Conservation (phyloP, 2,113 vertebrate genomes). For the Melanotaenia duboulayi region DNA sequence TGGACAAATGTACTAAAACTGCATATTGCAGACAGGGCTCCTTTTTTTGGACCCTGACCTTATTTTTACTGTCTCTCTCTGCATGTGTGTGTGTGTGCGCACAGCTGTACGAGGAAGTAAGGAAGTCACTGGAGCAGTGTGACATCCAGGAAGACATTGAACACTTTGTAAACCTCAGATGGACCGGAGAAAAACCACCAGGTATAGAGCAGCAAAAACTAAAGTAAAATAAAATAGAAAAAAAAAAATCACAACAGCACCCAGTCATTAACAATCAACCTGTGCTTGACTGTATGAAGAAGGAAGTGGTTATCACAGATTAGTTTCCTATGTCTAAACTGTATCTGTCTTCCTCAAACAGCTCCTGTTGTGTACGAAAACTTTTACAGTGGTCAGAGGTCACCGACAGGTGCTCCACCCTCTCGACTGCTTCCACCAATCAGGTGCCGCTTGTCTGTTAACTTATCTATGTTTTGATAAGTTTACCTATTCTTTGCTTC, state of each 20-base stretch:
- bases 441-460: conserved; percentile 57
- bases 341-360: conserved; percentile 48
- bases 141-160: conserved; percentile 91
- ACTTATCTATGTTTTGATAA: neutral
- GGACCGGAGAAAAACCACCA: conserved; percentile 88
- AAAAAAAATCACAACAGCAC: neutral
- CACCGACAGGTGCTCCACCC: conserved; percentile 45
- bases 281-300: neutral
- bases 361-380: conserved; percentile 92
- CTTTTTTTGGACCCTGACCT: neutral
- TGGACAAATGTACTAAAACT: too few species aligned
- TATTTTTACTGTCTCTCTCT: conserved; percentile 11
- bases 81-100: conserved; percentile 20
- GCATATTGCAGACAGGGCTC: too few species aligned
- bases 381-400: conserved; percentile 89
- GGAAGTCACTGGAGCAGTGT: conserved; percentile 91
- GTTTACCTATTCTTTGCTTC: neutral
- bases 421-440: conserved; percentile 43
- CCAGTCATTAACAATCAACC: neutral
- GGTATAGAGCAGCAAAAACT: conserved; percentile 75
- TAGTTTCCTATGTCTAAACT: neutral
- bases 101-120: conserved; percentile 93
- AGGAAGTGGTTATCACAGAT: neutral
- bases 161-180: conserved; percentile 89
- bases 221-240: too few species aligned